Evolutionary conservation across 1,140 invertebrate species (phyloP).

Genomic region (Zaprionus inermis): DNA sequence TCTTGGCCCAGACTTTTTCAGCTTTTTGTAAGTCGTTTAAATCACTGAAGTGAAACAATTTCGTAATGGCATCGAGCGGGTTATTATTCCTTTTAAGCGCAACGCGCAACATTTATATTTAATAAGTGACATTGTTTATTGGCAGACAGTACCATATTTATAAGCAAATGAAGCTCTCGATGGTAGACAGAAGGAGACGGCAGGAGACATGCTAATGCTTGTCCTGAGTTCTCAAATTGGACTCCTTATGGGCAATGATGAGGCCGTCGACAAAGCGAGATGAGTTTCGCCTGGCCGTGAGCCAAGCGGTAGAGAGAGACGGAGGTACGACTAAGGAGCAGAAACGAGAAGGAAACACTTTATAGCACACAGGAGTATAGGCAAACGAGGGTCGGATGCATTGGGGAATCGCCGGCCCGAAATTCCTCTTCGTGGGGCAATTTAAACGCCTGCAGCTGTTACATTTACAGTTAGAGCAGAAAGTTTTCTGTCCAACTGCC

Average conservation of each 20-base stretch:
- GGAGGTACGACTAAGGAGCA: background rate
- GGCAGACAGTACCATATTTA: background rate
- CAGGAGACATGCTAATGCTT: constrained; percentile 19
- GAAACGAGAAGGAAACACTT: constrained; percentile 25
- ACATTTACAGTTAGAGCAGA: constrained; percentile 50
- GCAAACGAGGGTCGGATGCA: constrained; percentile 56
- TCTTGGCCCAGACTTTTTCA: background rate
- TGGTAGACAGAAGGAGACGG: background rate
- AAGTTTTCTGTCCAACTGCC: constrained; percentile 50
- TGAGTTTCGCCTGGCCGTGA: constrained; percentile 57
- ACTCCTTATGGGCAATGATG: constrained; percentile 23
- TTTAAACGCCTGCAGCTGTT: constrained; percentile 77
- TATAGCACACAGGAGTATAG: constrained; percentile 69
- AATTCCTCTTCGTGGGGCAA: constrained; percentile 47
- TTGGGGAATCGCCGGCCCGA: constrained; percentile 40
- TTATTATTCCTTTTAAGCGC: constrained; percentile 2
- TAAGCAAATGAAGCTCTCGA: constrained; percentile 18
- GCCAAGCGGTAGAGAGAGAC: constrained; percentile 34
- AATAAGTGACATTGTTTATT: constrained; percentile 3
- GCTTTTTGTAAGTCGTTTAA: background rate
- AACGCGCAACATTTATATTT: constrained; percentile 6
- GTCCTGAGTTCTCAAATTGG: constrained; percentile 27
- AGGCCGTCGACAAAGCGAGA: constrained; percentile 36
- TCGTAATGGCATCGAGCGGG: background rate
- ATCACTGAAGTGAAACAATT: background rate